phyloP scores from a whole-genome alignment of 1,140 invertebrate genomes.

The Procambarus clarkii region DNA sequence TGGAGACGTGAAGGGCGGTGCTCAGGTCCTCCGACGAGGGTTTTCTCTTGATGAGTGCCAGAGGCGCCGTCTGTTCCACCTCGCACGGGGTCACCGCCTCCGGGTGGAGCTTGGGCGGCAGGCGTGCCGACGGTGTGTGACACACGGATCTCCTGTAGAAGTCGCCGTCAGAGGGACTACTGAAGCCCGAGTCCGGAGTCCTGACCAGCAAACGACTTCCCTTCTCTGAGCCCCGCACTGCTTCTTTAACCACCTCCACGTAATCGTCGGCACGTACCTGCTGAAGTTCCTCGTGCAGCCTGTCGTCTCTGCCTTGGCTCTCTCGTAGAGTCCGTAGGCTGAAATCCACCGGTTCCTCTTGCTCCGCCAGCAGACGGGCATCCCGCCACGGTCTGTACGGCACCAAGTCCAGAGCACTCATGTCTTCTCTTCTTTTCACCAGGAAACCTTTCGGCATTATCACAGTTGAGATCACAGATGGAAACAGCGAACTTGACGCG shows the following conservation, averaged over 20 bases:
- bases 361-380: conserved; percentile 31
- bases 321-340: conserved; percentile 48
- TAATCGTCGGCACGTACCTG: conserved; percentile 29
- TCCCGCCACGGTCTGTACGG: conserved; percentile 66
- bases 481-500: conserved; percentile 27
- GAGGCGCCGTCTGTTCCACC: conserved; percentile 48
- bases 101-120: conserved; percentile 40
- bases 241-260: conserved; percentile 43
- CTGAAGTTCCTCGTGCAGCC: conserved; percentile 25
- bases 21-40: not conserved
- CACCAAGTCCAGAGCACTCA: conserved; percentile 66
- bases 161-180: conserved; percentile 71
- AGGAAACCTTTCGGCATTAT: conserved; percentile 71
- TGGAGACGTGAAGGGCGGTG: conserved; percentile 14
- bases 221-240: conserved; percentile 41
- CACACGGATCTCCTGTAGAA: conserved; percentile 63
- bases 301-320: conserved; percentile 25
- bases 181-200: conserved; percentile 72
- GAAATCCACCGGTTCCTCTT: conserved; percentile 64
- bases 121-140: conserved; percentile 10
- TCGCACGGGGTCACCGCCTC: conserved; percentile 24
- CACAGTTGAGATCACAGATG: conserved; percentile 71
- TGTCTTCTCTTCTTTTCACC: conserved; percentile 69
- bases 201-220: conserved; percentile 60
- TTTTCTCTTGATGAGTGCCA: conserved; percentile 58